Conservation (phyloP, 1,140 invertebrate genomes). For the Micrasema minimum region DNA sequence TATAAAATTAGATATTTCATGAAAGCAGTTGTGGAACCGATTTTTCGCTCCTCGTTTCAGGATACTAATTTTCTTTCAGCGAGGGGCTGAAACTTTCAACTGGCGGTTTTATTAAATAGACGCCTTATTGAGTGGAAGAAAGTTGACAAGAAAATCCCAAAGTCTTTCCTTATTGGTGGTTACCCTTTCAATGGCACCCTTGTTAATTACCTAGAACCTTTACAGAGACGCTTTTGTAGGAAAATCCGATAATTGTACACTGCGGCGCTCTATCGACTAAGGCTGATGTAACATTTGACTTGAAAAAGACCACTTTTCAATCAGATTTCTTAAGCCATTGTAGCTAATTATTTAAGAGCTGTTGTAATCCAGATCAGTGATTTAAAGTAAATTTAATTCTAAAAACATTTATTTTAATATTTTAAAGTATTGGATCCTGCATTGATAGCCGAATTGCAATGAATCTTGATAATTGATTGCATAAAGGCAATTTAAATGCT, state of each 20-base stretch:
- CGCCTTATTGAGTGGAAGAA: conserved; percentile 27
- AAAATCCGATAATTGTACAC: conserved; percentile 20
- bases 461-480: too few relatives aligned
- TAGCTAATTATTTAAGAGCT: too few relatives aligned
- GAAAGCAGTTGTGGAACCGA: too few relatives aligned
- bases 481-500: too few relatives aligned
- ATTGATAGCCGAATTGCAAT: too few relatives aligned
- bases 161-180: conserved; percentile 7
- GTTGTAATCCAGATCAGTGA: too few relatives aligned
- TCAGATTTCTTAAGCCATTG: background rate
- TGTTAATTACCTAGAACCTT: conserved; percentile 5
- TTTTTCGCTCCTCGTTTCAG: conserved; percentile 1
- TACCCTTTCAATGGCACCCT: conserved; percentile 1
- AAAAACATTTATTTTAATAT: too few relatives aligned
- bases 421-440: too few relatives aligned
- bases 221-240: conserved; percentile 14
- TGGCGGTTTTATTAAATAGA: conserved; percentile 6
- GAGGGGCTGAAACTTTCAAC: background rate
- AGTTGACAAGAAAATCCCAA: conserved; percentile 22
- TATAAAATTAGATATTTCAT: too few relatives aligned
- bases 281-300: too few relatives aligned
- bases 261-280: too few relatives aligned
- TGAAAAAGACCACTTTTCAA: background rate
- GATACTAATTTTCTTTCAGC: background rate
- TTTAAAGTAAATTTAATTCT: too few relatives aligned